Percentiles rank a stretch among this genome's conserved stretches.
These are phyloP conservation scores for Megastigmus dorsalis DNA, from an alignment of 2,888 invertebrate genomes.

Conservation along the genomic window DNA sequence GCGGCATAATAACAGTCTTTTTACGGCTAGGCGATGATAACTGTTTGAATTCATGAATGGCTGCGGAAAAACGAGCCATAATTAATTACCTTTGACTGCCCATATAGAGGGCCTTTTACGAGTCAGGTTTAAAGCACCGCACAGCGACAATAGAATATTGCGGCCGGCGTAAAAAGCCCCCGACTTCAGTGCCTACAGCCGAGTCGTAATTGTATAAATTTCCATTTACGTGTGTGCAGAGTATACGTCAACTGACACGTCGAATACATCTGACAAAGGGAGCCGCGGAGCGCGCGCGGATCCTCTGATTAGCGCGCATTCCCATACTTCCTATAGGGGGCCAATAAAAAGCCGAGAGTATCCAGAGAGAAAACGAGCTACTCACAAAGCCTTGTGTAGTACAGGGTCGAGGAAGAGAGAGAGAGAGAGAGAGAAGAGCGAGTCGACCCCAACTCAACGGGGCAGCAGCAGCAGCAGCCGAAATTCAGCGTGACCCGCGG, in stretches of 20 bases:
- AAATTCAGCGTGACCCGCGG: conserved; percentile 18
- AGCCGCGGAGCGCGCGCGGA: background rate
- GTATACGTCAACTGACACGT: too few relatives aligned
- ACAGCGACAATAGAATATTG: conserved; percentile 6
- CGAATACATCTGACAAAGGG: too few relatives aligned
- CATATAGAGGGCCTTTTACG: conserved; percentile 4
- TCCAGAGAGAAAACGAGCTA: too few relatives aligned
- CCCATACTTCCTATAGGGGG: too few relatives aligned
- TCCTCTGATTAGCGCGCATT: conserved; percentile 8
- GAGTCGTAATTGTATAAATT: background rate
- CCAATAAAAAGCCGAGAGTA: too few relatives aligned
- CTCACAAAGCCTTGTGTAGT: too few relatives aligned
- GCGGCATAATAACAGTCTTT: conserved; percentile 13
- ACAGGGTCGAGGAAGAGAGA: background rate
- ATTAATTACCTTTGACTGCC: conserved; percentile 38
- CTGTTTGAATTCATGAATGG: conserved; percentile 23
- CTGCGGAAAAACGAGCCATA: conserved; percentile 30
- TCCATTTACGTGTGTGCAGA: too few relatives aligned
- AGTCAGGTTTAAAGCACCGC: background rate
- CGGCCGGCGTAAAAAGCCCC: background rate
- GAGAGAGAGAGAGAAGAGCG: background rate
- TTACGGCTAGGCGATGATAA: conserved; percentile 21
- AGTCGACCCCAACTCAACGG: background rate
- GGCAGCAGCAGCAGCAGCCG: background rate
- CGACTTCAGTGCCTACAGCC: too few relatives aligned